Base-by-base conservation (phyloP, 2,113 vertebrate species). In the Theristicus caerulescens region DNA sequence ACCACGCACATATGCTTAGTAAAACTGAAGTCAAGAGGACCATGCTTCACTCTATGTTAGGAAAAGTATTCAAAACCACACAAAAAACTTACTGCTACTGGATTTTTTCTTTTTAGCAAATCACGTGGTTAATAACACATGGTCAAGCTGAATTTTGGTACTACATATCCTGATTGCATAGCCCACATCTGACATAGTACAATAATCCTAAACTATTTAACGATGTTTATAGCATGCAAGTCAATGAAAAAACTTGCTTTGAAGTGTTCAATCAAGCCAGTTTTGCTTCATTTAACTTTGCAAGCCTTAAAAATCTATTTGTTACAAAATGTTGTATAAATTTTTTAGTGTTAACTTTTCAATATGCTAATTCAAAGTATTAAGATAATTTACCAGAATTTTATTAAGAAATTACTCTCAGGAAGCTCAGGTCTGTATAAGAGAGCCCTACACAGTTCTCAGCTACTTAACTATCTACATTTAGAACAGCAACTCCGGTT, bases 41-140 rank as follows among this genome's bases (percentile, higher is more conserved):
- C 6, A 4, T 9, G 5, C 32, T 42, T 32, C 25, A 7, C 17
- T 46, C 5, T 3, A 1, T 12, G 9, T 10, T 44, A 57, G 1
- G 11, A 27, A 16, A 74, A 84, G 5, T 21, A 38, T 29, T n/a
- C n/a, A 34, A 66, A 90, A 14, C 8, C 59, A 57, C 58, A 32
- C 8, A 1, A 9, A 67, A 54, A 73, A 52, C 13, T 29, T 26
- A 14, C 4, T 52, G 47, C 34, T 61, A 4, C 13, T 31, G 46
- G 16, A 5, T 26, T 40, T 42, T 42, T 58, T 40, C 7, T 4
- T 54, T 64, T 67, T 9, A 77, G 36, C 31, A 78, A 72, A 26
- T n/a, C 46, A 11, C 4, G 12, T 13, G 34, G 49, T 66, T 42
- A 34, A 2, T 34, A 52, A 46, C 29, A 70, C 10, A 17, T 1